Base-by-base conservation (phyloP, 1,140 invertebrate species). In the Zaprionus inermis region DNA sequence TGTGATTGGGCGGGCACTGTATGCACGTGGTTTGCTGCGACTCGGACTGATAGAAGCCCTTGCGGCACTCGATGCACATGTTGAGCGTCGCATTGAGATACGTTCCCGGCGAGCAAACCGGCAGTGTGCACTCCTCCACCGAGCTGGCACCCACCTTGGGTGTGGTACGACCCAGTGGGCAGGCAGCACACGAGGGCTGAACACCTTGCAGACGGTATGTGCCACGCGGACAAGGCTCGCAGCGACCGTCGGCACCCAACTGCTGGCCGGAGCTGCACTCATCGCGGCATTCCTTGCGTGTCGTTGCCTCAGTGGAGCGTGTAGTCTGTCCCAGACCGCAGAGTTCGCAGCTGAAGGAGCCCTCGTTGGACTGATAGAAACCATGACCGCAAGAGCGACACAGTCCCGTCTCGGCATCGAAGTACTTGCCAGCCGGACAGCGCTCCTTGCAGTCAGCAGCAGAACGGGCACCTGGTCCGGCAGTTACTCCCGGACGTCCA, bases 241-340 rank as follows among this genome's bases (percentile, higher is more conserved):
- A 99, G 52, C 96, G 96, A 14, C 98, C 98, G 86, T 97, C 97
- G 32, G 95, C 93, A 41, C 95, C 96, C 68, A 99, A 92, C 90
- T 99, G 98, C 92, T 97, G 96, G 7, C 96, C 98, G 66, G 96
- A 97, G 16, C 95, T 96, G 93, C 98, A 99, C 91, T 98, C 97
- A 84, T 98, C 97, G 61, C 97, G 94, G 82, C 97, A 98, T 93
- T 98, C 97, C 90, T 96, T 95, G 66, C 94, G 94, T 0, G 97
- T 98, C 3, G 97, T 96, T 0, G 98, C 97, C 91, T 98, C 97
- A 9, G 96, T 95, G 5, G 97, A 98, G 52, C 98, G 94, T 0
- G 98, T 99, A 2, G 98, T 99, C 92, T 98, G 97, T 10, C 98
- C 98, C 58, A 98, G 94, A 3, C 97, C 97, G 91, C 98, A 99